These are phyloP conservation scores for Scaptomyza reducta DNA, from an alignment of 2,888 invertebrate genomes.

Conservation along the genomic window DNA sequence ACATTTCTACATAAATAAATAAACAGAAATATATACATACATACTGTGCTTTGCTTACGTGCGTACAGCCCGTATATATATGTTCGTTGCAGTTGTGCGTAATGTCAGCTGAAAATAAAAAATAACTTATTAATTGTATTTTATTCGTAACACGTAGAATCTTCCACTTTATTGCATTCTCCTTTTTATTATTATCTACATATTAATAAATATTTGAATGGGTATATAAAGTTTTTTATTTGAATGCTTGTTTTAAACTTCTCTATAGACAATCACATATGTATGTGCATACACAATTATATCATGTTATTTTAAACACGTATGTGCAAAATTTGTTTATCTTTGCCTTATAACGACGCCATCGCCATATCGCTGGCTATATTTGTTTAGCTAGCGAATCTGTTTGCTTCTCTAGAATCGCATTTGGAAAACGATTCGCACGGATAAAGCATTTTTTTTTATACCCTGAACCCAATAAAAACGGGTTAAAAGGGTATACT, in stretches of 20 bases:
- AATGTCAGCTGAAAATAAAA: neutral
- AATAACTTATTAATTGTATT: neutral
- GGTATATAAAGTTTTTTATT: conserved; percentile 5
- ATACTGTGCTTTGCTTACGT: neutral
- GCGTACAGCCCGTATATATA: neutral
- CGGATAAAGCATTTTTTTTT: conserved; percentile 12
- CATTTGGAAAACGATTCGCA: conserved; percentile 4
- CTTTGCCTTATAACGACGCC: conserved; percentile 34
- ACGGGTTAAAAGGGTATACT: no score
- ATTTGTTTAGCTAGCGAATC: conserved; percentile 53
- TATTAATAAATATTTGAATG: neutral
- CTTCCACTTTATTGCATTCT: conserved; percentile 6
- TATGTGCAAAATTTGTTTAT: conserved; percentile 45
- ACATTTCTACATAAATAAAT: conserved; percentile 2
- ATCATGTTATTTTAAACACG: conserved; percentile 14
- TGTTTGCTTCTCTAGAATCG: conserved; percentile 39
- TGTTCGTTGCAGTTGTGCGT: neutral
- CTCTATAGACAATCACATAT: conserved; percentile 1
- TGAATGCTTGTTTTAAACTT: neutral
- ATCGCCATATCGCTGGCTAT: conserved; percentile 31
- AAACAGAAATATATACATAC: neutral
- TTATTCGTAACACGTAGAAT: neutral
- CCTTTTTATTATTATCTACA: no score
- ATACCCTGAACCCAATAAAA: no score
- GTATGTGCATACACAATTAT: conserved; percentile 3